Evolutionary conservation across 37 sponge, comb jelly and placozoan species (phyloP), one percentile per base, ranked within the genome.

Genomic region (Eunapius fragilis): DNA sequence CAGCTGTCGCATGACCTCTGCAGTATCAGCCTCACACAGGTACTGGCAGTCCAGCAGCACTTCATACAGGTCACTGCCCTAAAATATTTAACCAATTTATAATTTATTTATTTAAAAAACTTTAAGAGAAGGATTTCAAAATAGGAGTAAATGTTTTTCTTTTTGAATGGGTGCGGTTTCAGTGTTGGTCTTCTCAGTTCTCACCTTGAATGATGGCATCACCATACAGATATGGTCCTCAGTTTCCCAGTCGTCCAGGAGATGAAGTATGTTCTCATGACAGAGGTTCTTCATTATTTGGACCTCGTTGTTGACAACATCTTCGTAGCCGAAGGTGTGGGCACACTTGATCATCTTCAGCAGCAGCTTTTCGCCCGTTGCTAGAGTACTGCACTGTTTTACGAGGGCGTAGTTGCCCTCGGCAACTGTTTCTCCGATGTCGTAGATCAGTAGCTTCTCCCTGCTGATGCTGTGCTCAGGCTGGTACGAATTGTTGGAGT

Each of bases 51-150:
- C 77, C 31, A 91, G 77, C 35, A 92, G 87, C 48, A 85, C 80
- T 78, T 92, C 93, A 69, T 82, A 96, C n/a, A 96, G 73, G 71
- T 96, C 94, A 37, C 89, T 84, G 36, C 94, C 94, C 85, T 92
- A 73, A 24, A 37, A 23, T n/a, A n/a, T n/a, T n/a, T n/a, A n/a
- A n/a, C n/a, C n/a, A n/a, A n/a, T n/a, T n/a, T n/a, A n/a, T n/a
- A n/a, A n/a, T n/a, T n/a, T n/a, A n/a, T n/a, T n/a, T n/a, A n/a
- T n/a, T n/a, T n/a, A n/a, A n/a, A n/a, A n/a, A n/a, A n/a, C n/a
- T n/a, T n/a, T n/a, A n/a, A n/a, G n/a, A n/a, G n/a, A n/a, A 80
- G 35, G 37, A 25, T 12, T n/a, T 37, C 0, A 24, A 68, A 30
- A 72, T 17, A 73, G 38, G 25, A 14, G 74, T 33, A 31, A n/a